Base-by-base conservation (phyloP, 2,888 invertebrate genomes). In the Xestia c-nigrum region DNA sequence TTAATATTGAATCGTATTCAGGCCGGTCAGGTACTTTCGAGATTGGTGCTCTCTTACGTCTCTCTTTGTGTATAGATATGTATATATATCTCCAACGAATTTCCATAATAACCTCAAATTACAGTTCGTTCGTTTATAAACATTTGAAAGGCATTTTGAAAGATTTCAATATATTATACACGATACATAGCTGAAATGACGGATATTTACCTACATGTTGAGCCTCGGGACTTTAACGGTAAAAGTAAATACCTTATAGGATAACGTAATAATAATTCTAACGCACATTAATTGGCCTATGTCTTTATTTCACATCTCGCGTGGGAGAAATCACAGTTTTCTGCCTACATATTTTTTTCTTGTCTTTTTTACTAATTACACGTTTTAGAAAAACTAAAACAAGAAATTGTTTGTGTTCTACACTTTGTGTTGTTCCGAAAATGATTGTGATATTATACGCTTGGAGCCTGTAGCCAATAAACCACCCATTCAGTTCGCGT, bases 1-100 rank as follows among this genome's bases (percentile, higher is more conserved):
- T 74, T 80, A n/a, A n/a, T n/a, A n/a, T 85, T 80, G 78, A 81
- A 80, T 83, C 76, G 57, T 78, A 75, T 79, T 79, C 69, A 76
- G 70, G 68, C 59, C 21, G 74, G 65, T n/a, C 78, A 83, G 68
- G 74, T 80, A 84, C 80, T 80, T 81, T 71, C 80, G 65, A 80
- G 65, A 83, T 75, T 78, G 69, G 70, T 63, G 64, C 72, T 74
- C 66, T 57, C 65, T 76, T 63, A 74, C 80, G 69, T 64, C 73
- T 71, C 24, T 72, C 74, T 75, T 78, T 80, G 61, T 84, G 46
- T 31, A 46, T 64, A 72, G 14, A 40, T 63, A 65, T 64, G 38
- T 24, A 19, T 43, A 12, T 21, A 40, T 63, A 38, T 55, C 5
- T 72, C 3, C 43, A 38, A 46, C 1, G 9, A 66, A 52, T 67